Evolutionary conservation across 2,113 vertebrate genomes (phyloP).

Genomic region (Prinia subflava): DNA sequence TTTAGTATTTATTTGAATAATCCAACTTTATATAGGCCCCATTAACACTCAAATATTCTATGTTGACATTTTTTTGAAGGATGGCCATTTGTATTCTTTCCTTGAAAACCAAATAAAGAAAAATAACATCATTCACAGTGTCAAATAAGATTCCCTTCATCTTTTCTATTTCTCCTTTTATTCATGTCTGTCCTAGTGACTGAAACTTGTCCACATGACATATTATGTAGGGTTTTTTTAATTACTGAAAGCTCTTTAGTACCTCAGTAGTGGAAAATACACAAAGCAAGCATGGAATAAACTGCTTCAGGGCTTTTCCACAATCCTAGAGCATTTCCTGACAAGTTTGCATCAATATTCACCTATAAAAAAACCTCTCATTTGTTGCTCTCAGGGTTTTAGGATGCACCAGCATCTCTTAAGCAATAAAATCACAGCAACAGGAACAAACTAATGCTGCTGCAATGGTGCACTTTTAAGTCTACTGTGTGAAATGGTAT

Average conservation of each 20-base stretch:
- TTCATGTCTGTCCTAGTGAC: background rate
- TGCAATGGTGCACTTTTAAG: background rate
- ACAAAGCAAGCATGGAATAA: background rate
- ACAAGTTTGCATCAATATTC: background rate
- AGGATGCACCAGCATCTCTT: background rate
- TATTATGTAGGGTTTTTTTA: background rate
- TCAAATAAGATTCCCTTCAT: background rate
- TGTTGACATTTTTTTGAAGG: background rate
- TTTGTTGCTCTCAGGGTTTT: background rate
- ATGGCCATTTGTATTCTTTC: background rate
- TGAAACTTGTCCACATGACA: background rate
- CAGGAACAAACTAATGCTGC: background rate
- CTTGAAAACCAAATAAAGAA: background rate
- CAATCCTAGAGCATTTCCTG: background rate
- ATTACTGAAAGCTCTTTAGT: background rate
- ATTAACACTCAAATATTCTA: background rate
- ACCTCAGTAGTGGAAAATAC: background rate
- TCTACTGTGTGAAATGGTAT: background rate
- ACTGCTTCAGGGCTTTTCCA: background rate
- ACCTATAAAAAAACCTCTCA: background rate
- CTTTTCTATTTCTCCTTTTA: background rate
- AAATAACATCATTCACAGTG: background rate
- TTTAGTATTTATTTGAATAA: constrained; percentile 2
- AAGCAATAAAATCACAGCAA: background rate
- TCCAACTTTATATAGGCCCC: background rate